These are phyloP conservation scores for Illadopsis cleaveri DNA, from an alignment of 2,113 vertebrate species.

Conservation along the genomic window DNA sequence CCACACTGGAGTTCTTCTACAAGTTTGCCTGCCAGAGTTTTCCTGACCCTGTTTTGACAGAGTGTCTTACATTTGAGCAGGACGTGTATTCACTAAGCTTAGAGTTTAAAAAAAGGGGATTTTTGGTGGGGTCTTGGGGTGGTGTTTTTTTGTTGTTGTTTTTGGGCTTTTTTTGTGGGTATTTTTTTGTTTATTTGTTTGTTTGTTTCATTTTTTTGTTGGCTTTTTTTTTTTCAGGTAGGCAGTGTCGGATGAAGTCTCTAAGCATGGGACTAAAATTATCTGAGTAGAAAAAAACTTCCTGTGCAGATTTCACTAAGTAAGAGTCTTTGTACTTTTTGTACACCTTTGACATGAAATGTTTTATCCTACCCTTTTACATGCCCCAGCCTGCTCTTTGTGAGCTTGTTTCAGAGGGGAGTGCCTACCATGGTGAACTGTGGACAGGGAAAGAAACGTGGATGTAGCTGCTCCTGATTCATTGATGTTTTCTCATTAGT, in stretches of 20 bases:
- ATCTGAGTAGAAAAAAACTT: not conserved
- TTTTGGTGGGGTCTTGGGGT: rapidly evolving
- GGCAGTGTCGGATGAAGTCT: not conserved
- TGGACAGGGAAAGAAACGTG: not conserved
- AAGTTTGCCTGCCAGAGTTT: not conserved
- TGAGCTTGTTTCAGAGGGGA: not conserved
- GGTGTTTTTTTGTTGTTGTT: too few relatives aligned
- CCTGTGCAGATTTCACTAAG: not conserved
- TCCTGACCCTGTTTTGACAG: not conserved
- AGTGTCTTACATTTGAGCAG: not conserved
- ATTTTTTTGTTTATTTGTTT: too few relatives aligned
- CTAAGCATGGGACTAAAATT: not conserved
- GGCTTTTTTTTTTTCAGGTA: not conserved
- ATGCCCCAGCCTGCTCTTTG: not conserved
- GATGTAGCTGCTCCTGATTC: not conserved
- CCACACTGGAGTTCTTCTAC: not conserved
- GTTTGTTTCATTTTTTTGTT: not conserved
- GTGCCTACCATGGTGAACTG: not conserved
- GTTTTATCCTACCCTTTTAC: not conserved
- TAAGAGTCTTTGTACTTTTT: not conserved
- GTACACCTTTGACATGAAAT: not conserved
- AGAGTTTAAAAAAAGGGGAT: not conserved
- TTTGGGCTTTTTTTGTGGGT: too few relatives aligned
- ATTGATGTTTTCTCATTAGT: not conserved
- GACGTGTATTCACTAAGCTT: not conserved